phyloP scores from a whole-genome alignment of 2,113 vertebrate genomes.

The Spea bombifrons region DNA sequence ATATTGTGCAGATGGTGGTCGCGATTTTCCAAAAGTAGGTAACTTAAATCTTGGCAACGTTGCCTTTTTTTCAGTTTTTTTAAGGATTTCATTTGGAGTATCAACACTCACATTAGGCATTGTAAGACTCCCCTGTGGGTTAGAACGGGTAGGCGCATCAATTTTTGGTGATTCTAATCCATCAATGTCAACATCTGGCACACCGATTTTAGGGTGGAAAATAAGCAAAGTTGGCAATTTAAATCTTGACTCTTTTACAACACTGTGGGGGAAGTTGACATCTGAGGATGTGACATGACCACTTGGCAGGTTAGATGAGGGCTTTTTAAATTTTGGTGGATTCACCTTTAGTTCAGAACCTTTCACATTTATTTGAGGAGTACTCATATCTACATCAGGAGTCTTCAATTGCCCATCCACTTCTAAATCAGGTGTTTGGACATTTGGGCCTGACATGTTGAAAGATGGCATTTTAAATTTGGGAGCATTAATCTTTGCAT shows the following conservation, averaged over 20 bases:
- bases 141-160: neutral
- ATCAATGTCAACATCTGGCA: conserved; percentile 29
- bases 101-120: conserved; percentile 18
- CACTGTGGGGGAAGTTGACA: neutral
- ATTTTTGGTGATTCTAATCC: neutral
- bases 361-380: conserved; percentile 19
- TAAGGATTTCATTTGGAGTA: conserved; percentile 22
- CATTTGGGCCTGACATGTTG: neutral
- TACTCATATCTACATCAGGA: conserved; percentile 21
- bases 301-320: conserved; percentile 1
- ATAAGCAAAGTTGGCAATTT: conserved; percentile 37
- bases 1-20: neutral
- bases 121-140: conserved; percentile 17
- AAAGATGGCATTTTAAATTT: conserved; percentile 13
- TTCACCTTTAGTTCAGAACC: conserved; percentile 7
- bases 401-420: conserved; percentile 4
- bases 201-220: conserved; percentile 19
- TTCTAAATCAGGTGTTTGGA: conserved; percentile 8
- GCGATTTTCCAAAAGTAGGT: conserved; percentile 38
- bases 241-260: conserved; percentile 31
- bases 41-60: conserved; percentile 34
- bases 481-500: conserved; percentile 10
- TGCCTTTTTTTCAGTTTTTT: conserved; percentile 23
- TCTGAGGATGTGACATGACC: neutral
- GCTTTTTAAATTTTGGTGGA: conserved; percentile 6